A percentile compares a stretch with the other conserved stretches of the same genome.
Conservation (phyloP, 2,797 vertebrate genomes). For the Muraenolepis orangiensis region DNA sequence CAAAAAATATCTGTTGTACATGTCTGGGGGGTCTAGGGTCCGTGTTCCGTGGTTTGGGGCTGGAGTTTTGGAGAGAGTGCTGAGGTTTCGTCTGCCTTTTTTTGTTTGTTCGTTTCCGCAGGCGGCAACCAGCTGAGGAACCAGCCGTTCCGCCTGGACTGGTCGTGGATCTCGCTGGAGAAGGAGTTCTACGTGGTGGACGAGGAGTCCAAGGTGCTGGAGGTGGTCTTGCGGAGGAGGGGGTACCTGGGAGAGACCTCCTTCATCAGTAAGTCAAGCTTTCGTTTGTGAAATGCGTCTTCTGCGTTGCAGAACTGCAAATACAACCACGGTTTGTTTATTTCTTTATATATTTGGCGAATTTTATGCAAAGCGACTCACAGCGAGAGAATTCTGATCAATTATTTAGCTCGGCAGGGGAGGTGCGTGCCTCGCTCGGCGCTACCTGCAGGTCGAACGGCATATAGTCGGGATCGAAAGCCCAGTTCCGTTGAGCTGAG, state of each 20-base stretch:
- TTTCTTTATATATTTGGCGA: not conserved
- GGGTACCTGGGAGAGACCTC: slow-evolving; percentile 95
- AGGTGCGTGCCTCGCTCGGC: not conserved
- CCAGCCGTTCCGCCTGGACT: slow-evolving; percentile 88
- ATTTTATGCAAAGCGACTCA: too few relatives aligned
- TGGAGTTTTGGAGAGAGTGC: not conserved
- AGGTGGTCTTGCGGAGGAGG: slow-evolving; percentile 84
- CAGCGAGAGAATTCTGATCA: not conserved
- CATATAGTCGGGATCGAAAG: too few relatives aligned
- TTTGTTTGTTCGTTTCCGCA: slow-evolving; percentile 53
- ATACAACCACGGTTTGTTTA: not conserved
- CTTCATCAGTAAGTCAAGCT: slow-evolving; percentile 85
- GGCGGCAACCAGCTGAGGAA: slow-evolving; percentile 89
- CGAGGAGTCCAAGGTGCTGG: slow-evolving; percentile 86
- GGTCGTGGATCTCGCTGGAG: slow-evolving; percentile 96
- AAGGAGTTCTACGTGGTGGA: slow-evolving; percentile 85
- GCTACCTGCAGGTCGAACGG: not conserved
- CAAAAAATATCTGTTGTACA: too few relatives aligned
- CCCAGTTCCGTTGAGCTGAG: too few relatives aligned
- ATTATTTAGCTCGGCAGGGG: not conserved
- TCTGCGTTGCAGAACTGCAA: not conserved
- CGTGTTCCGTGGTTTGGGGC: too few relatives aligned
- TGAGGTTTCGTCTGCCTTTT: not conserved
- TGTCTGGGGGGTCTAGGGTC: too few relatives aligned
- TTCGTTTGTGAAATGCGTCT: not conserved